Percentiles rank a stretch among this genome's conserved stretches.
Evolutionary conservation across 2,113 vertebrate genomes (phyloP).

Genomic region (Dendropsophus ebraccatus): DNA sequence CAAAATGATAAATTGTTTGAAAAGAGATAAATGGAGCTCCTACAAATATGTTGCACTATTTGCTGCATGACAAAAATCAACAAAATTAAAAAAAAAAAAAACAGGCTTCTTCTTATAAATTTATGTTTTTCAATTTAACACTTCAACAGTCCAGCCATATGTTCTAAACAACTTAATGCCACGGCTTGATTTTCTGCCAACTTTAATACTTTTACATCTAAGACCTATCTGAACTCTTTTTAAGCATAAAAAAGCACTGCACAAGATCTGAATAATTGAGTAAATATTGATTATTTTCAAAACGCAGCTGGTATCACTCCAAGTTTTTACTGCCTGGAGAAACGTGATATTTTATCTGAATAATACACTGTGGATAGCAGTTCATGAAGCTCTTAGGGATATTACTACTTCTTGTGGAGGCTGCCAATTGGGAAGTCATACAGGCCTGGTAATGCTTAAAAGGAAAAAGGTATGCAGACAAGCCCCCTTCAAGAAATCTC

Average conservation of each 20-base stretch:
- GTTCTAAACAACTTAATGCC: constrained; percentile 23
- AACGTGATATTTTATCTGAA: not conserved
- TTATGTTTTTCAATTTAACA: constrained; percentile 51
- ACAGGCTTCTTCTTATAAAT: constrained; percentile 7
- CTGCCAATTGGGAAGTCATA: too few relatives aligned
- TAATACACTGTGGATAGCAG: not conserved
- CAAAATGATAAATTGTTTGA: not conserved
- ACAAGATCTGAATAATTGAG: not conserved
- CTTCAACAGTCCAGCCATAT: constrained; percentile 42
- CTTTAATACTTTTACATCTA: not conserved
- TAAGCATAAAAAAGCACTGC: not conserved
- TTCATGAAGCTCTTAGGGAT: not conserved
- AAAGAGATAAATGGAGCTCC: not conserved
- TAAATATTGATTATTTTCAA: not conserved
- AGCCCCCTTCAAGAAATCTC: too few relatives aligned
- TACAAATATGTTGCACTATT: not conserved
- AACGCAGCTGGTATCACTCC: not conserved
- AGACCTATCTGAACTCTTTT: constrained; percentile 2
- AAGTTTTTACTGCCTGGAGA: not conserved
- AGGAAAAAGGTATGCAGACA: too few relatives aligned
- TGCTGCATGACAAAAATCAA: not conserved
- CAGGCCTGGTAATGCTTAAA: too few relatives aligned
- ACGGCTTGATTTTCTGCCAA: constrained; percentile 8
- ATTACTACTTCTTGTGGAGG: too few relatives aligned
- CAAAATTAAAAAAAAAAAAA: constrained; percentile 12